These are phyloP conservation scores for Augochlorella aurata DNA, from an alignment of 2,888 invertebrate genomes.

Conservation along the genomic window DNA sequence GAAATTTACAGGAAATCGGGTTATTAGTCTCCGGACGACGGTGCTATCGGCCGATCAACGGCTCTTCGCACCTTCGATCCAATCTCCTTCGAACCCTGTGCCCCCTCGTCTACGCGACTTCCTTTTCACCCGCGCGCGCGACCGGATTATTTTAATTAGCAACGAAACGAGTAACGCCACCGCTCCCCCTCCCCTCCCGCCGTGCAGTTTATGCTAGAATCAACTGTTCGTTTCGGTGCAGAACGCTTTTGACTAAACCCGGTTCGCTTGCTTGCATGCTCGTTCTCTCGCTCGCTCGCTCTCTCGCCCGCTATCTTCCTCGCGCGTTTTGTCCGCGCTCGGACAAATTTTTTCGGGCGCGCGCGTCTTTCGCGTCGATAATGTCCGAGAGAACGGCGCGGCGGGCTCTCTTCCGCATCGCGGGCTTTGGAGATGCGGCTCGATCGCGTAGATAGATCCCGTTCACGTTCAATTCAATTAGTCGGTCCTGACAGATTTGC, in stretches of 20 bases:
- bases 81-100: not conserved
- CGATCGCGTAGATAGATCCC: slow-evolving; percentile 43
- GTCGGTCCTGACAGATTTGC: slow-evolving; percentile 55
- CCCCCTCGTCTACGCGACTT: not conserved
- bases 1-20: slow-evolving; percentile 70
- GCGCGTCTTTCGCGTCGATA: not conserved
- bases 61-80: not conserved
- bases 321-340: no score
- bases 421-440: slow-evolving; percentile 17
- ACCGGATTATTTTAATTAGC: slow-evolving; percentile 17
- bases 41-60: slow-evolving; percentile 36
- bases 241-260: not conserved
- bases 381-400: not conserved
- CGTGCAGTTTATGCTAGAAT: slow-evolving; percentile 4
- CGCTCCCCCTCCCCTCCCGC: not conserved
- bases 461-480: slow-evolving; percentile 52
- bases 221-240: not conserved
- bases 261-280: not conserved
- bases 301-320: no score
- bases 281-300: not conserved
- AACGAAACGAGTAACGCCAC: not conserved
- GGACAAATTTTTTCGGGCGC: no score
- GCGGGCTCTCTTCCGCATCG: not conserved
- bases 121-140: not conserved
- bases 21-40: slow-evolving; percentile 66